Evolutionary conservation across 2,113 vertebrate genomes (phyloP), one percentile per base, ranked within the genome.

Genomic region (Seriola aureovittata): DNA sequence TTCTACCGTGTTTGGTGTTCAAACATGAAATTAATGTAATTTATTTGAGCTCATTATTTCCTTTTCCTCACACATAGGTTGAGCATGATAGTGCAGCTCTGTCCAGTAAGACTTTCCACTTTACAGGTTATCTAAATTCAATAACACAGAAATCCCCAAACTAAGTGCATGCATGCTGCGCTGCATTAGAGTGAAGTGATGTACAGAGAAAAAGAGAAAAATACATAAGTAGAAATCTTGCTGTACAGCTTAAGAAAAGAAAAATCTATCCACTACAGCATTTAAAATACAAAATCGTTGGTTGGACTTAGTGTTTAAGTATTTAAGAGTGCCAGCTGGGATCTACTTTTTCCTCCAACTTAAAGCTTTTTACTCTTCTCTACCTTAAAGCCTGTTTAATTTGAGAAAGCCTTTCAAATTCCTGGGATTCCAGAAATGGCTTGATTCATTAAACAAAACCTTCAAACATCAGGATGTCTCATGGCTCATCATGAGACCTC

Each of bases 81-180:
- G 72, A 76, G 81, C 65, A 79, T 14, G 25, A 81, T 74, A 87
- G 85, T 65, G 72, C 54, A 13, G 54, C 73, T 73, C 75, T 85
- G 84, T 86, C 84, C 77, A 58, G 81, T 67, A 69, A 85, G 84
- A 81, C 46, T 74, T 85, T 64, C 71, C 64, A 77, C 44, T 84
- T 85, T 82, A 88, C 84, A 93, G 82, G 86, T 92, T 78, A 84
- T 90, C 90, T 87, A 86, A 91, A 94, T 91, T 89, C 87, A 92
- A 92, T 93, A 93, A 92, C 40, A 82, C 71, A 88, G 59, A 93
- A 92, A 91, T 91, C 57, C 57, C 67, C 80, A 83, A 91, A 88
- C 84, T 93, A 86, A 93, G 85, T 90, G 87, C 74, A 79, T 71
- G 77, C 92, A 87, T 59, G 88, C 81, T 87, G 93, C 38, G 36